A percentile compares a stretch with the other conserved stretches of the same genome.
phyloP scores from a whole-genome alignment of 2,113 vertebrate genomes.

The Orycteropus afer region DNA sequence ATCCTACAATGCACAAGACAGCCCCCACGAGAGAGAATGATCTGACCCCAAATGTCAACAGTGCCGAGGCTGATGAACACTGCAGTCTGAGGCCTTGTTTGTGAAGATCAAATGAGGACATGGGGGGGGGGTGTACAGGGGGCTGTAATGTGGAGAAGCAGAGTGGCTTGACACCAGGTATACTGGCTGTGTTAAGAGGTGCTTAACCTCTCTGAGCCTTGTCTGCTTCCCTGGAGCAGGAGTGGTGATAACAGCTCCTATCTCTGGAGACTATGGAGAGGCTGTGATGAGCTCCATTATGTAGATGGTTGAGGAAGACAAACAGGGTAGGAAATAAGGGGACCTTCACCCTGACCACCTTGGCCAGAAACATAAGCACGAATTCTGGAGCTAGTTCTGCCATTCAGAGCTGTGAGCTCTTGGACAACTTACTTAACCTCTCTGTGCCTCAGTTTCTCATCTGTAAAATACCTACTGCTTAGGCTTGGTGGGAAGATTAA shows the following conservation, averaged over 20 bases:
- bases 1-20: rapidly evolving
- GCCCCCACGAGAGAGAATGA: neutral
- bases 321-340: neutral
- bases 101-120: neutral
- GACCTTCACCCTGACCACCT: neutral
- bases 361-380: neutral
- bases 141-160: neutral
- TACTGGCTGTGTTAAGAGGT: constrained; percentile 40
- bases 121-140: neutral
- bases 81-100: neutral
- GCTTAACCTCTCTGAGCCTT: neutral
- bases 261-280: neutral
- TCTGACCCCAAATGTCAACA: neutral
- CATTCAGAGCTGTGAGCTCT: neutral
- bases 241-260: neutral
- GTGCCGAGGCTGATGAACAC: neutral
- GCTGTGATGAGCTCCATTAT: neutral
- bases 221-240: neutral
- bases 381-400: neutral
- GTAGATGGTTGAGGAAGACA: neutral
- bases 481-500: neutral
- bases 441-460: neutral
- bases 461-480: neutral
- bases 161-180: neutral
- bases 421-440: neutral